A percentile compares a stretch with the other conserved stretches of the same genome.
These are phyloP conservation scores for Nasalis larvatus DNA, from an alignment of 2,113 vertebrate species.

Conservation along the genomic window DNA sequence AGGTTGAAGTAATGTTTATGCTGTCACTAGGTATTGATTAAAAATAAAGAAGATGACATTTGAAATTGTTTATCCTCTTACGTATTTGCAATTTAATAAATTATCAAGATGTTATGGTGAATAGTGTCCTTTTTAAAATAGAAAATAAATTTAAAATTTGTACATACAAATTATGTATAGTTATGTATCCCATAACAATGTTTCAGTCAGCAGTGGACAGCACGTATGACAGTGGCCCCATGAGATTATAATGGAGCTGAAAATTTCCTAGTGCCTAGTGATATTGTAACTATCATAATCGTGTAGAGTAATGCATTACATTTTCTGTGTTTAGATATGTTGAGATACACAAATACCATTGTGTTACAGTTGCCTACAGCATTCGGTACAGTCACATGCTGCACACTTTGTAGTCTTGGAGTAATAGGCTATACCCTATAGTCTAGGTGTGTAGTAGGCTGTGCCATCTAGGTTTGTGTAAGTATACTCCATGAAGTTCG, in stretches of 20 bases:
- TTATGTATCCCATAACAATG: neutral
- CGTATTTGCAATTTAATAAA: neutral
- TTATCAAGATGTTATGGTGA: neutral
- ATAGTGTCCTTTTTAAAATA: neutral
- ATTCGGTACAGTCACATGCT: neutral
- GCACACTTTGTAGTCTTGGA: neutral
- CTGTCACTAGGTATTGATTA: neutral
- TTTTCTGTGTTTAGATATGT: neutral
- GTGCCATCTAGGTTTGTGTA: neutral
- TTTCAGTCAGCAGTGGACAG: neutral
- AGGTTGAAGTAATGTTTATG: neutral
- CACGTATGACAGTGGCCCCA: rapidly evolving
- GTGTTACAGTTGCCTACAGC: neutral
- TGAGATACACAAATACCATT: neutral
- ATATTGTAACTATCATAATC: neutral
- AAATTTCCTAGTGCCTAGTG: neutral
- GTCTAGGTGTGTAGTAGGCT: neutral
- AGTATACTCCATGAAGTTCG: neutral
- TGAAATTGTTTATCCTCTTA: neutral
- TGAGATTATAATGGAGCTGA: neutral
- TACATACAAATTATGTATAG: neutral
- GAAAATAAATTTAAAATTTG: neutral
- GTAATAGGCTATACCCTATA: too few species aligned
- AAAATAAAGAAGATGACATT: neutral
- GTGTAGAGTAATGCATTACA: neutral